Base-by-base conservation (phyloP, 2,888 invertebrate species). In the Ecliptopera silaceata region DNA sequence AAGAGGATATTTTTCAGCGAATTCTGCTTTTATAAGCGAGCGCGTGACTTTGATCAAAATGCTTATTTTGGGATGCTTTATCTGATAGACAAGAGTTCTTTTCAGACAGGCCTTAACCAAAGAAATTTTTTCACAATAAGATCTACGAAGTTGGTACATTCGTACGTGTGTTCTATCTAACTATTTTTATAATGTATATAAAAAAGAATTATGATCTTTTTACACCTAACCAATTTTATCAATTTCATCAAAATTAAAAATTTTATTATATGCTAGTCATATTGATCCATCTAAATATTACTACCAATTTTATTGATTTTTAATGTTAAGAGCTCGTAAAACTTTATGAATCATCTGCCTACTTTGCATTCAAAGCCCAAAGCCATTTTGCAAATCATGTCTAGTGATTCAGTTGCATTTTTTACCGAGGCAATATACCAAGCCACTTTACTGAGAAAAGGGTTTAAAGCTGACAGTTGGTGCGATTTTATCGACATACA, bases 341-440 rank as follows among this genome's bases (percentile, higher is more conserved):
- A 52, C 54, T 58, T 58, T 61, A 61, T 78, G 80, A 80, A 66
- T 80, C 80, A 71, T 66, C 68, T 70, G 71, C 75, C 80, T 79
- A 79, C 74, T 88, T 85, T 75, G 79, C 80, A 86, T 86, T 82
- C 87, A 79, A 71, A 67, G 70, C 77, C 77, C 72, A 75, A 75
- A 71, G 70, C 79, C 73, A 80, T 81, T 79, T 80, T 73, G 84
- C 86, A 84, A 86, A 82, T 87, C 86, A 84, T 78, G 77, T 74
- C 71, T 77, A 80, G 72, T 87, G 86, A 87, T 75, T 85, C 85
- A 85, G 78, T 68, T 70, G 70, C 68, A 72, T 74, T 76, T 76
- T 70, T 75, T 75, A n/a, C 68, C 64, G 69, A 68, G 68, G 64
- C 68, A 68, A 69, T 72, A 75, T 74, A 72, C 71, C 73, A 69